phyloP scores from a whole-genome alignment of 2,113 vertebrate species.

The Aphyosemion australe region DNA sequence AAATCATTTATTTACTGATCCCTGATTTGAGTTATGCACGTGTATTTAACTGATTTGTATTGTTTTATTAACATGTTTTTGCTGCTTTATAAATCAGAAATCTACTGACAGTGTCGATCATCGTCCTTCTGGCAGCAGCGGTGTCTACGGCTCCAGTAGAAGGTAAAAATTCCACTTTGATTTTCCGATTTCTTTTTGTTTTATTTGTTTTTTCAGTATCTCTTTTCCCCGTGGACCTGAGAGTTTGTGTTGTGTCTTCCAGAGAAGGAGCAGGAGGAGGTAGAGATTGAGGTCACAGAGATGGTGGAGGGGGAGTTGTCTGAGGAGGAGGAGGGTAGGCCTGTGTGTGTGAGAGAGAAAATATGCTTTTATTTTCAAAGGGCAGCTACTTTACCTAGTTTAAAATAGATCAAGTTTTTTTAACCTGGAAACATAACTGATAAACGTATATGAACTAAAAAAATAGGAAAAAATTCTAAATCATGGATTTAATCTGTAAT shows the following conservation, averaged over 20 bases:
- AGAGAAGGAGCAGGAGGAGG: constrained; percentile 77
- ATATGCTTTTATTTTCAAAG: constrained; percentile 1
- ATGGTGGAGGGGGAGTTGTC: constrained; percentile 76
- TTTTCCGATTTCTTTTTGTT: neutral
- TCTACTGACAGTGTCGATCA: constrained; percentile 26
- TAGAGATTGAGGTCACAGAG: constrained; percentile 69
- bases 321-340: constrained; percentile 80
- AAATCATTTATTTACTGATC: neutral
- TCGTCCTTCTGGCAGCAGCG: constrained; percentile 19
- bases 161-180: constrained; percentile 3
- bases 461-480: no score
- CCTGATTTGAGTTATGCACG: no score
- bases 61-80: no score
- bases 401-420: no score
- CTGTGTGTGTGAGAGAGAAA: constrained; percentile 5
- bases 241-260: constrained; percentile 34
- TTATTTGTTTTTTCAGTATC: neutral
- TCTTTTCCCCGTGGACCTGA: neutral
- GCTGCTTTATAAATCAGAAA: constrained; percentile 29
- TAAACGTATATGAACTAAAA: no score
- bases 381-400: no score
- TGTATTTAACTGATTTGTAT: no score
- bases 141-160: constrained; percentile 25
- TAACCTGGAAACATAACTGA: no score
- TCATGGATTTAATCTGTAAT: no score